Base-by-base conservation (phyloP, 2,797 vertebrate species). In the Propithecus perrieri region DNA sequence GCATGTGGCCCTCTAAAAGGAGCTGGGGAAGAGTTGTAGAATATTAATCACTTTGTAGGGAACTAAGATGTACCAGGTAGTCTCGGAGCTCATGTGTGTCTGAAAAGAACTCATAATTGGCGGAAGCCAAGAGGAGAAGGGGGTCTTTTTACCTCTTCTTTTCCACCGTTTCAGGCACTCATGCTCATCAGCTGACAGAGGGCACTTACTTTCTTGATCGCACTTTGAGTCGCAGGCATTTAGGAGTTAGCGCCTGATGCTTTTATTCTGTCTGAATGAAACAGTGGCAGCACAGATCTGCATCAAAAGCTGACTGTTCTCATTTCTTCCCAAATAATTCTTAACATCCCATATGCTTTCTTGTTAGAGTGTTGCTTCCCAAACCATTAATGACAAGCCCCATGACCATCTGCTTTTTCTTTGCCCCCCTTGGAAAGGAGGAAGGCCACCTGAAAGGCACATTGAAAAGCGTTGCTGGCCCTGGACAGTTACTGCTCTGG, bases 401-500 rank as follows among this genome's bases (percentile, higher is more conserved):
- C 85, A 28, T 15, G 35, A 43, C 41, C 55, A 1, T 33, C 72
- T 89, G 59, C 28, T 75, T 50, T 80, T 28, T 55, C 57, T 67
- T 48, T 43, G 28, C 30, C n/a, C 48, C 10, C 1, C 41, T 50
- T 41, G 38, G 78, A 35, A 61, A 46, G 24, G 81, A 76, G 75
- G 61, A 46, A 26, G 33, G 28, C 35, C 33, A 26, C n/a, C 26
- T 4, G 57, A 18, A 9, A 50, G 55, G 69, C 50, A 55, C 4
- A 3, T 4, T 74, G 93, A 69, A 28, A 46, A 35, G 8, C 14
- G 35, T 43, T 11, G 2, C 35, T 46, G 87, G 59, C 33, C 0
- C 0, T 24, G 50, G 9, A 0, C 6, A 24, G 15, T 15, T 41
- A 30, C 46, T 22, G 24, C 4, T 10, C 48, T 5, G 48, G 11